Evolutionary conservation across 2,888 invertebrate species (phyloP).

Genomic region (Spodoptera picta): DNA sequence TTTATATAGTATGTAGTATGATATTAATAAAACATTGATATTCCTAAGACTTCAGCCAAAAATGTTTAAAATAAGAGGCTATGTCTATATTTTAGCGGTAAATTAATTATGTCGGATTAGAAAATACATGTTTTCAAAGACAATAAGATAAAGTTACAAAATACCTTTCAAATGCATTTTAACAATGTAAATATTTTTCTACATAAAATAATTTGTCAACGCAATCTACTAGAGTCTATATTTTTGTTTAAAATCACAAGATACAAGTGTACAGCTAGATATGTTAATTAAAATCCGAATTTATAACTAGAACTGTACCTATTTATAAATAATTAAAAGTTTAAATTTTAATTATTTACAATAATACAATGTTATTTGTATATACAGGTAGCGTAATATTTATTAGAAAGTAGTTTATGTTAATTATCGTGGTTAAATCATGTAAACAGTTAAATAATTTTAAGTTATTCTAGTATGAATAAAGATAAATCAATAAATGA

Average conservation of each 20-base stretch:
- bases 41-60: slow-evolving; percentile 40
- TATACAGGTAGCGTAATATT: slow-evolving; percentile 54
- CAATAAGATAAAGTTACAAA: background rate
- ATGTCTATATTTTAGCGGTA: slow-evolving; percentile 13
- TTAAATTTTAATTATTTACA: background rate
- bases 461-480: slow-evolving; percentile 41
- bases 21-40: background rate
- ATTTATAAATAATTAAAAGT: slow-evolving; percentile 16
- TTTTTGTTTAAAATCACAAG: background rate
- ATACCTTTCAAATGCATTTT: background rate
- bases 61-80: slow-evolving; percentile 42
- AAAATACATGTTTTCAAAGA: slow-evolving; percentile 1
- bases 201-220: no score
- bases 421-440: slow-evolving; percentile 22
- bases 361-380: slow-evolving; percentile 46
- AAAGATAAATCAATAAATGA: slow-evolving; percentile 48
- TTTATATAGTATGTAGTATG: background rate
- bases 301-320: slow-evolving; percentile 41
- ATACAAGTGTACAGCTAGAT: background rate
- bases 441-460: slow-evolving; percentile 48
- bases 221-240: no score
- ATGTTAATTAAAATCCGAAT: slow-evolving; percentile 52
- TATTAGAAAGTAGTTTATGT: slow-evolving; percentile 39
- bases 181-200: background rate
- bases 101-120: background rate